phyloP scores from a whole-genome alignment of 1,140 invertebrate genomes.

The Phymastichus coffea region DNA sequence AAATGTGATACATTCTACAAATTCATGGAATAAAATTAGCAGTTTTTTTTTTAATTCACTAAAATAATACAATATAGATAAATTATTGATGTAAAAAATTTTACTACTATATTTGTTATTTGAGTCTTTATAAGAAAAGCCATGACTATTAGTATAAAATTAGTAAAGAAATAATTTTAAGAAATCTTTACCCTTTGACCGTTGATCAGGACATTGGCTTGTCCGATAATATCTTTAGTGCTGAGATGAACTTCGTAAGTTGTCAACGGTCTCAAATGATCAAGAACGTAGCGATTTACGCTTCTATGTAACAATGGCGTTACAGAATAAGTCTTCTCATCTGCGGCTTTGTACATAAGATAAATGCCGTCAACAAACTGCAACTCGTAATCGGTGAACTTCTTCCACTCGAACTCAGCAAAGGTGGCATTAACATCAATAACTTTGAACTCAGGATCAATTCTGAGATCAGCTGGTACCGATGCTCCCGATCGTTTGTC shows the following conservation, averaged over 20 bases:
- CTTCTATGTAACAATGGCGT: constrained; percentile 76
- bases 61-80: no score
- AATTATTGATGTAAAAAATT: no score
- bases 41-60: no score
- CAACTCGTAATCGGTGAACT: constrained; percentile 76
- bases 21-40: no score
- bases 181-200: constrained; percentile 61
- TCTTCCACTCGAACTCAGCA: constrained; percentile 77
- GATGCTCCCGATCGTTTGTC: constrained; percentile 48
- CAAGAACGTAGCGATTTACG: constrained; percentile 70
- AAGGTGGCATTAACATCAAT: constrained; percentile 76
- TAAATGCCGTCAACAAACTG: constrained; percentile 74
- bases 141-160: no score
- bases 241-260: constrained; percentile 76
- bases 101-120: no score
- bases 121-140: no score
- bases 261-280: constrained; percentile 70
- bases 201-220: constrained; percentile 71
- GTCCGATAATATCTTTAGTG: constrained; percentile 74
- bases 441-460: constrained; percentile 72
- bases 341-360: constrained; percentile 69
- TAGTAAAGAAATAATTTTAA: neutral
- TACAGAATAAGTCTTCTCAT: constrained; percentile 70
- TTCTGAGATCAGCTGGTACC: constrained; percentile 65
- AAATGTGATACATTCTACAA: no score